Evolutionary conservation across 2,888 invertebrate species (phyloP).

Genomic region (Melipona bicolor): DNA sequence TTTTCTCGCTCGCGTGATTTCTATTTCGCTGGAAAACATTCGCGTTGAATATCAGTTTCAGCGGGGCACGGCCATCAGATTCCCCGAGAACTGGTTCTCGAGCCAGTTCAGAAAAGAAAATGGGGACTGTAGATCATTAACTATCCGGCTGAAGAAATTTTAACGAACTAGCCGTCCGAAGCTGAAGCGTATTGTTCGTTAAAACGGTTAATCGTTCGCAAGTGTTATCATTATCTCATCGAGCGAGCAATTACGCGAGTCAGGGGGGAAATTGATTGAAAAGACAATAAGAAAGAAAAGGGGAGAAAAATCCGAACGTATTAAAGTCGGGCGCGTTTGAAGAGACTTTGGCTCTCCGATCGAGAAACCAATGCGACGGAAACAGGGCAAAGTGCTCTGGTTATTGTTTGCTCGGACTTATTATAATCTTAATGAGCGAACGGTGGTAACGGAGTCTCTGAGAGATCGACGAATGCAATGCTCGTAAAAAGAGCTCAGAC

Average conservation of each 20-base stretch:
- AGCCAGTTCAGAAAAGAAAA: neutral
- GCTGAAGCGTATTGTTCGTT: conserved; percentile 50
- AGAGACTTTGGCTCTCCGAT: conserved; percentile 8
- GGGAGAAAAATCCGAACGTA: conserved; percentile 26
- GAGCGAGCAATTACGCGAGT: conserved; percentile 44
- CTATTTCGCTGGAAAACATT: neutral
- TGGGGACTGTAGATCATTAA: conserved; percentile 5
- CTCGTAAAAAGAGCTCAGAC: conserved; percentile 4
- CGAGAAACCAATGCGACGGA: conserved; percentile 14
- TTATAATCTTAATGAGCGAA: conserved; percentile 43
- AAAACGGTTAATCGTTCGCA: conserved; percentile 39
- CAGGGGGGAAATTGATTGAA: neutral
- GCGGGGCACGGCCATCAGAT: too few species aligned
- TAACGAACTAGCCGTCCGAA: conserved; percentile 54
- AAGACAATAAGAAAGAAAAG: neutral
- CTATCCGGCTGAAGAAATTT: conserved; percentile 42
- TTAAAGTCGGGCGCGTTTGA: conserved; percentile 31
- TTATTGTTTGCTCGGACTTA: conserved; percentile 41
- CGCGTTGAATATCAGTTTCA: neutral
- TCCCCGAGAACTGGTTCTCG: neutral
- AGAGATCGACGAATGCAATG: conserved; percentile 20
- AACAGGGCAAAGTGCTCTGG: conserved; percentile 19
- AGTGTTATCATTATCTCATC: conserved; percentile 58
- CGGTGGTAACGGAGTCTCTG: conserved; percentile 23
- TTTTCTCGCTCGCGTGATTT: too few species aligned